Base-by-base conservation (phyloP, 92 coral and sea anemone species). In the Paragorgia papillata region DNA sequence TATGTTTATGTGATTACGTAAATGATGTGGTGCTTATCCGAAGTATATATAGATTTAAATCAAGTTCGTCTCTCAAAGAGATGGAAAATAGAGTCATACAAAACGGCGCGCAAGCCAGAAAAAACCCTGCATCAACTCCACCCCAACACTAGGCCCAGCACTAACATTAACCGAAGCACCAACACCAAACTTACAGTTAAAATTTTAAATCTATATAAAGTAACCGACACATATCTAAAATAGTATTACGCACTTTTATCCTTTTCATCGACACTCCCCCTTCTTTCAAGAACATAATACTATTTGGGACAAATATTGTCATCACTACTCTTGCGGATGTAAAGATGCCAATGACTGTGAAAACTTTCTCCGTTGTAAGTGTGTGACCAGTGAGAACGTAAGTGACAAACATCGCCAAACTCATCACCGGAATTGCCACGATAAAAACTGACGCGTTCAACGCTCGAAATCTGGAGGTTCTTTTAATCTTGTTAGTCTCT, bases 321-420 rank as follows among this genome's bases (percentile, higher is more conserved):
- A 94, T 62, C 22, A 69, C 17, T 21, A 82, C 69, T n/a, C 91
- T 75, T 18, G 83, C 79, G 2, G 95, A 69, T 66, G 79, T 65
- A 40, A 94, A 87, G 46, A 94, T 66, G 29, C 97, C 98, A 51
- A 94, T 21, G 14, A 94, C 98, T 9, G 94, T 89, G 81, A 88
- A 91, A 64, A 94, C 95, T 75, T 81, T 85, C 80, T 88, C 87
- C 0, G 98, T 79, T 0, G 81, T 90, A 10, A 94, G 78, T 7
- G 83, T 62, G 24, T 91, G 69, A 1, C 90, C 97, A 41, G 90
- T 88, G 81, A 84, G 73, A 22, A 85, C 96, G 59, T 89, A 94
- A 7, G 97, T 89, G 0, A 86, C 63, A 75, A 94, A 94, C 81
- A 91, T 85, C 18, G 87, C 84, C 58, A 91, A 68, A 40, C 84